A percentile compares a stretch with the other conserved stretches of the same genome.
These are phyloP conservation scores for Panzeria rudis DNA, from an alignment of 2,888 invertebrate genomes.

Conservation along the genomic window DNA sequence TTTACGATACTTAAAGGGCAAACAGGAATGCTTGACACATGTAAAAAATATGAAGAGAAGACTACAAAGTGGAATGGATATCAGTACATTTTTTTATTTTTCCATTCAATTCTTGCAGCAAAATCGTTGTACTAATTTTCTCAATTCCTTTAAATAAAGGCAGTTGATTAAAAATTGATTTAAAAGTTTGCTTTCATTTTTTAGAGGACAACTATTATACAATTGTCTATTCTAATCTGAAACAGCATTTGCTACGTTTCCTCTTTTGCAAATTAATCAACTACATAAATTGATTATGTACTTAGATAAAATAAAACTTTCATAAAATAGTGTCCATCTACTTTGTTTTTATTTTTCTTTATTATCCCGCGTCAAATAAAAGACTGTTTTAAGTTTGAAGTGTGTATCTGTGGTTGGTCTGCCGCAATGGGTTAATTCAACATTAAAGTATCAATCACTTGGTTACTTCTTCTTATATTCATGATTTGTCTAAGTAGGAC, in stretches of 20 bases:
- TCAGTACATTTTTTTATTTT: background rate
- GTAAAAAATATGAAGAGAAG: background rate
- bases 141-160: background rate
- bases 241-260: no score
- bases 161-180: background rate
- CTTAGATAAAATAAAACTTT: background rate
- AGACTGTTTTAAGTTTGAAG: no score
- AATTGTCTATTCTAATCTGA: no score
- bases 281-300: background rate
- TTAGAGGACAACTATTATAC: no score
- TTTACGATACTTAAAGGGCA: constrained; percentile 40
- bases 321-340: background rate
- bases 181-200: no score
- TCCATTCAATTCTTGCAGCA: background rate
- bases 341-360: no score
- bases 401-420: no score
- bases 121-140: background rate
- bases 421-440: no score
- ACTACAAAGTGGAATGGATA: background rate
- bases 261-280: background rate
- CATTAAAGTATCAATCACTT: no score
- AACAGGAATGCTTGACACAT: constrained; percentile 12
- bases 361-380: no score
- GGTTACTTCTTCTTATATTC: no score
- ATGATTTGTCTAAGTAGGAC: no score